Conservation (phyloP, 1,140 invertebrate species). For the Anadara kagoshimensis region DNA sequence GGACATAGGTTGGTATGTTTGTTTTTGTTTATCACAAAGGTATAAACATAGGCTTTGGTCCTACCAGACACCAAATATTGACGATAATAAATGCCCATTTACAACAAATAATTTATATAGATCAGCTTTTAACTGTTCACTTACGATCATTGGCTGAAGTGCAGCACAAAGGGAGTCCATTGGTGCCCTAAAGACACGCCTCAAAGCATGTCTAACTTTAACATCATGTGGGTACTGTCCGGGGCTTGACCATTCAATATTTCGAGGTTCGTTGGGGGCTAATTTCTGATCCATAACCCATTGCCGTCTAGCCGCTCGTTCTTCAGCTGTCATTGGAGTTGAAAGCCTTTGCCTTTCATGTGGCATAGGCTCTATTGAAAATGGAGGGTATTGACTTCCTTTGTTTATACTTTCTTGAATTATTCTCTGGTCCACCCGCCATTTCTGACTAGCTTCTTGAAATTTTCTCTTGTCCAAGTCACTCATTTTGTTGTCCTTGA, state of each 20-base stretch:
- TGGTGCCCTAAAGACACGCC: not conserved
- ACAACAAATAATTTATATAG: no score
- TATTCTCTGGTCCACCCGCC: not conserved
- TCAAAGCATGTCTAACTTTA: not conserved
- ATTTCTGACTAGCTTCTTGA: not conserved
- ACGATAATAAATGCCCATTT: no score
- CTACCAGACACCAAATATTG: no score
- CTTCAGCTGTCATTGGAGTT: conserved; percentile 65
- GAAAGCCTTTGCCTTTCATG: conserved; percentile 62
- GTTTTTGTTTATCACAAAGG: no score
- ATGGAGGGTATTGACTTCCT: conserved; percentile 62
- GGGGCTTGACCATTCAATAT: not conserved
- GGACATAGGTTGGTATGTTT: no score
- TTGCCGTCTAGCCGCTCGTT: conserved; percentile 64
- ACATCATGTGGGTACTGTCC: not conserved
- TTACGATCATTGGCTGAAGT: conserved; percentile 9
- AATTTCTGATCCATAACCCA: conserved; percentile 71
- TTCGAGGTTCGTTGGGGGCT: conserved; percentile 63
- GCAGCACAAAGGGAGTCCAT: no score
- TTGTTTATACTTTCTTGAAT: not conserved
- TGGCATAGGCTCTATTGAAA: conserved; percentile 68
- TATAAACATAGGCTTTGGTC: no score
- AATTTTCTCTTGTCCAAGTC: no score
- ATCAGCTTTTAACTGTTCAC: not conserved
- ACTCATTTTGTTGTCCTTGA: no score